Evolutionary conservation across 1,140 invertebrate species (phyloP).

Genomic region (Druon quercuslanigerum): DNA sequence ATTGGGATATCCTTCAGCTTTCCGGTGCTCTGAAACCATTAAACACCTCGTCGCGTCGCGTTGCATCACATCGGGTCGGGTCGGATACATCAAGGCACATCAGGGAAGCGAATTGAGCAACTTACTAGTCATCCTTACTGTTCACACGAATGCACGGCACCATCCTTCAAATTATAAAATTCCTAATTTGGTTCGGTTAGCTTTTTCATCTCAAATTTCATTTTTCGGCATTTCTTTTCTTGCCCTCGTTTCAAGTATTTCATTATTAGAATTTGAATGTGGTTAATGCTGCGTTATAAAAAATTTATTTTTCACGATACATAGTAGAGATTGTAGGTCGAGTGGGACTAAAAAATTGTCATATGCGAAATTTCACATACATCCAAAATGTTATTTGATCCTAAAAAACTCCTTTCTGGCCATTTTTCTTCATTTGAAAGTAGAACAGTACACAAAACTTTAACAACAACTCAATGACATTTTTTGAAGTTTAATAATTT

Average conservation of each 20-base stretch:
- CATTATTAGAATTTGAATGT: neutral
- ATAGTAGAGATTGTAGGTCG: too few species aligned
- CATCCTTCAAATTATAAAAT: neutral
- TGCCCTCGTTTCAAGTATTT: neutral
- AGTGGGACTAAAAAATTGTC: too few species aligned
- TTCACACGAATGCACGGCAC: neutral
- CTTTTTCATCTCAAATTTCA: slow-evolving; percentile 8
- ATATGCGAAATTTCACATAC: too few species aligned
- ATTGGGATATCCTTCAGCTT: slow-evolving; percentile 42
- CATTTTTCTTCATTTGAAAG: too few species aligned
- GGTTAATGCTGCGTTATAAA: too few species aligned
- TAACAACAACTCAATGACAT: too few species aligned
- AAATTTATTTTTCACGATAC: too few species aligned
- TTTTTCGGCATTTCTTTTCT: neutral
- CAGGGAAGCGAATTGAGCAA: slow-evolving; percentile 5
- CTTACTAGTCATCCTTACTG: slow-evolving; percentile 22
- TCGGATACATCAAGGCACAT: slow-evolving; percentile 30
- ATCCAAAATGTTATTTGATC: too few species aligned
- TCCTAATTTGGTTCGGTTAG: slow-evolving; percentile 33
- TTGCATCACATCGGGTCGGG: too few species aligned
- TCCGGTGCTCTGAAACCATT: slow-evolving; percentile 33
- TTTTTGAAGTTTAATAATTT: too few species aligned
- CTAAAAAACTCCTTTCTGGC: too few species aligned
- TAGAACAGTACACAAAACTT: too few species aligned
- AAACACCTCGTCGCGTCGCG: slow-evolving; percentile 9